Conservation (phyloP, 1,140 invertebrate genomes). For the Neodiprion fabricii region DNA sequence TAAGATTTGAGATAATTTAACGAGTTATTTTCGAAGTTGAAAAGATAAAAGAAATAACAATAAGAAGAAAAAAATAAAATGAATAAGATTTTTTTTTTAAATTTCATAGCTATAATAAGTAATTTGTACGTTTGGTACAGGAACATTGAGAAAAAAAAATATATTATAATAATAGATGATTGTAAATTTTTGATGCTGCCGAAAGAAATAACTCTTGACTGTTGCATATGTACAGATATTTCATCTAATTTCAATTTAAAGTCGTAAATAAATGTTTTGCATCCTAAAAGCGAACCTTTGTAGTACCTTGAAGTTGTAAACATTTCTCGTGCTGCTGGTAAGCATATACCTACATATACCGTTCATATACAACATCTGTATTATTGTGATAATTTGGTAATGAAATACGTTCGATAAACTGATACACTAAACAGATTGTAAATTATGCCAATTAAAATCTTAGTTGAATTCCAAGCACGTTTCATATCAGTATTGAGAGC, state of each 20-base stretch:
- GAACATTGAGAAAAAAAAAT: conserved; percentile 10
- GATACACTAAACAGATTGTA: too few relatives aligned
- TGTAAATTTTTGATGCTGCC: conserved; percentile 39
- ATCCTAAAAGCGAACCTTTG: conserved; percentile 26
- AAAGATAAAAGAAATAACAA: conserved; percentile 3
- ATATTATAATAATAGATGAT: conserved; percentile 26
- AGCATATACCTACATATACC: neutral
- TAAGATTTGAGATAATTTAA: conserved; percentile 26
- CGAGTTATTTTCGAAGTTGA: neutral
- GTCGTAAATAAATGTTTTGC: conserved; percentile 43
- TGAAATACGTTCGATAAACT: too few relatives aligned
- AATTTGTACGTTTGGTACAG: conserved; percentile 2
- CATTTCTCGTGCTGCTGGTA: neutral
- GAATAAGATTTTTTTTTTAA: neutral
- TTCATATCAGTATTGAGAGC: too few relatives aligned
- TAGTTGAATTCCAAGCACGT: too few relatives aligned
- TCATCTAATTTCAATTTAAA: conserved; percentile 38
- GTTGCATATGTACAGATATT: conserved; percentile 39
- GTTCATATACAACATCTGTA: too few relatives aligned
- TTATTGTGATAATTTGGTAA: too few relatives aligned
- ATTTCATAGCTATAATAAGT: neutral
- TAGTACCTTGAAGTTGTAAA: neutral
- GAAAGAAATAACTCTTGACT: conserved; percentile 33
- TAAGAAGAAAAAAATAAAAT: neutral
- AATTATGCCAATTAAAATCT: too few relatives aligned